These are phyloP conservation scores for Muscicapa adusta DNA, from an alignment of 2,113 vertebrate species.

Conservation along the genomic window DNA sequence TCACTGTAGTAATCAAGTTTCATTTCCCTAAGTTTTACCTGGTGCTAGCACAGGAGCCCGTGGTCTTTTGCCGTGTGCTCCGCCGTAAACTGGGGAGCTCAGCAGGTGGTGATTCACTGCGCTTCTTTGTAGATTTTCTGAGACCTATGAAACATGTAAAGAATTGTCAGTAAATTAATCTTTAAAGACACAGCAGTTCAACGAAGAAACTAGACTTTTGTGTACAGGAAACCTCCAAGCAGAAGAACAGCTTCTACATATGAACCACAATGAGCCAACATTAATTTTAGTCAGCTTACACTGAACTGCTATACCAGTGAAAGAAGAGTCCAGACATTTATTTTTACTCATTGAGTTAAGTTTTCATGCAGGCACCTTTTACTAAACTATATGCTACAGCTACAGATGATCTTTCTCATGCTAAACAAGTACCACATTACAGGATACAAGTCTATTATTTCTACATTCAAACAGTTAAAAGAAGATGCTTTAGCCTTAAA, in stretches of 20 bases:
- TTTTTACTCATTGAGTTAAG: not conserved
- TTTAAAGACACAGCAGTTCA: not conserved
- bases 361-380: not conserved
- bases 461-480: not conserved
- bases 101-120: conserved; percentile 99
- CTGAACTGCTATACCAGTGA: not conserved
- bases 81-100: conserved; percentile 99
- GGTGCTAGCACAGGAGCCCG: conserved; percentile 99
- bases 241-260: not conserved
- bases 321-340: not conserved
- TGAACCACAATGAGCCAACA: not conserved
- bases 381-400: not conserved
- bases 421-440: not conserved
- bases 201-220: not conserved
- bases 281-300: not conserved
- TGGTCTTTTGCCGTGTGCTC: conserved; percentile 99
- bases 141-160: conserved; percentile 75
- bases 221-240: not conserved
- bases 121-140: conserved; percentile 98
- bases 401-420: not conserved
- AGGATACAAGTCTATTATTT: not conserved
- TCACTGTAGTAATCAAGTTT: not conserved
- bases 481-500: not conserved
- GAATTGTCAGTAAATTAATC: not conserved
- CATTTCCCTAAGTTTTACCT: conserved; percentile 73